Base-by-base conservation (phyloP, 92 coral and sea anemone genomes). In the Parazoanthus atlanticus region DNA sequence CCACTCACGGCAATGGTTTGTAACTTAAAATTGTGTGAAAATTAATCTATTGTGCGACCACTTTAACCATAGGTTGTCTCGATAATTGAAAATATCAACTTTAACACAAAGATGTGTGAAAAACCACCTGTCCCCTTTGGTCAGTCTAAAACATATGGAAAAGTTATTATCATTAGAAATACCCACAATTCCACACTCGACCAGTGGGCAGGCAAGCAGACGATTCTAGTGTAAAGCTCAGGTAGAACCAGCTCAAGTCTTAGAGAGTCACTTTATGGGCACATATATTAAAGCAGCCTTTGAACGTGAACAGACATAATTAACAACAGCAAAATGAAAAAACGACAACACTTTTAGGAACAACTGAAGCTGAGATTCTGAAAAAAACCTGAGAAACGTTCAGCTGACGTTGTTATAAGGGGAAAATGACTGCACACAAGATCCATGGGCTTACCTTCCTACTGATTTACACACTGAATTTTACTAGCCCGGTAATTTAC, bases 1-100 rank as follows among this genome's bases (percentile, higher is more conserved):
- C 76, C 38, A 82, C 58, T 82, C 64, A 41, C 15, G 15, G 86
- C 28, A 34, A 25, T 82, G 71, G 86, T 13, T 67, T 82, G 77
- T 82, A 67, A 43, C 78, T 69, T 31, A 16, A 84, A 84, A 84
- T 84, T 84, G 78, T 46, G 61, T 47, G 61, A 11, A 69, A 84
- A 84, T 84, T 84, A 84, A 84, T 84, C 87, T 84, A 70, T 84
- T 84, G 87, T 84, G 43, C 69, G 41, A 70, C 87, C 87, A 84
- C 78, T 69, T 69, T 41, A 84, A 70, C 87, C 87, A 84, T 69
- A 84, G 78, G 87, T 46, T 46, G 78, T 29, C 78, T 2, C 64
- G 26, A 84, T 70, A 84, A 84, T 84, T 84, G 87, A 84, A 84
- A 46, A 26, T 84, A 70, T 84, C 78, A 84, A 84, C 87, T 84